phyloP scores from a whole-genome alignment of 2,888 invertebrate genomes.

The Cosmorhoe ocellata region DNA sequence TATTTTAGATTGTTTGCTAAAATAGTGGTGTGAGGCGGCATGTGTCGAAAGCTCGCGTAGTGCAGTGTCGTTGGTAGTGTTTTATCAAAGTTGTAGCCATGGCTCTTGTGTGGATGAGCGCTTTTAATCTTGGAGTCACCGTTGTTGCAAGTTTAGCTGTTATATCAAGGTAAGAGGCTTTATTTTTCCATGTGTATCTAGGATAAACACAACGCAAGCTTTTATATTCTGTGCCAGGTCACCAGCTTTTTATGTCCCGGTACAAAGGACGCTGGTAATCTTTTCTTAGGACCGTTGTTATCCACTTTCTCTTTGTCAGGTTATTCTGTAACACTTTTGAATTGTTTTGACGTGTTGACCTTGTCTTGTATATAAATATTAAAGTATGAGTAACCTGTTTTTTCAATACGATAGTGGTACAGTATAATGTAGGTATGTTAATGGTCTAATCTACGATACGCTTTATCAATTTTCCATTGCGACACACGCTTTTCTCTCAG shows the following conservation, averaged over 20 bases:
- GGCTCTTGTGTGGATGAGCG: conserved; percentile 85
- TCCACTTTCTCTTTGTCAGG: background rate
- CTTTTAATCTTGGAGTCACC: conserved; percentile 84
- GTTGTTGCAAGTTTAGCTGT: conserved; percentile 84
- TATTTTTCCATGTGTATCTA: conserved; percentile 6
- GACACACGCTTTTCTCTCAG: too few species aligned
- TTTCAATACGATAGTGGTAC: too few species aligned
- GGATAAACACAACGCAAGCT: conserved; percentile 16
- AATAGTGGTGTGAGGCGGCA: conserved; percentile 24
- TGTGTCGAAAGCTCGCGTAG: conserved; percentile 35
- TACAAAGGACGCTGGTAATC: background rate
- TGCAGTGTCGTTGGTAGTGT: conserved; percentile 40
- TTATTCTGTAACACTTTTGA: too few species aligned
- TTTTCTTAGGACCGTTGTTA: conserved; percentile 5
- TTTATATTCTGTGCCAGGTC: conserved; percentile 20
- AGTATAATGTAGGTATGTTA: too few species aligned
- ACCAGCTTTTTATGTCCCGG: conserved; percentile 12
- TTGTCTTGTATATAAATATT: too few species aligned
- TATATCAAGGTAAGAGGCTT: conserved; percentile 23
- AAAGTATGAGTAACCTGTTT: too few species aligned
- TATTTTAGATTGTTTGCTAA: conserved; percentile 8
- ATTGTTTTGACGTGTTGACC: too few species aligned
- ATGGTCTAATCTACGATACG: too few species aligned
- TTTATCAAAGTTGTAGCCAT: conserved; percentile 58
- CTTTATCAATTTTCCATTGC: too few species aligned